phyloP scores from a whole-genome alignment of 2,888 invertebrate species.

The Euclidia mi region DNA sequence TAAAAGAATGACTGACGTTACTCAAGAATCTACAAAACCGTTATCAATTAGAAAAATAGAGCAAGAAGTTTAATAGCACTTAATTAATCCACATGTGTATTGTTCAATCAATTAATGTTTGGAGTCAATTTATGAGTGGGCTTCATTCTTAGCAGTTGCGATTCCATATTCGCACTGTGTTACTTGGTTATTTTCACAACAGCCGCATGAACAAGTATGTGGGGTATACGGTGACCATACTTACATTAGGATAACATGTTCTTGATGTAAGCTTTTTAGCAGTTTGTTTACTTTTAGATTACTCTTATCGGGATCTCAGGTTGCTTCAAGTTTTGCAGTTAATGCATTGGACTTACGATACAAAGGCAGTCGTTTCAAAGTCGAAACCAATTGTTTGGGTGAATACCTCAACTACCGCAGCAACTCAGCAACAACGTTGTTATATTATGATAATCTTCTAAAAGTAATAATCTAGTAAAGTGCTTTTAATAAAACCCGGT shows the following conservation, averaged over 20 bases:
- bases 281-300: no score
- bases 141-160: conserved; percentile 39
- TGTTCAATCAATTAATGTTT: conserved; percentile 50
- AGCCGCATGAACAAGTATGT: conserved; percentile 44
- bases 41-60: conserved; percentile 56
- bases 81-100: conserved; percentile 48
- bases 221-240: conserved; percentile 24
- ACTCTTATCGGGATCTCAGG: no score
- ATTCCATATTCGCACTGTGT: conserved; percentile 38
- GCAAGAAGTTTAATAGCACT: conserved; percentile 44
- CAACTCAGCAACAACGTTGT: no score
- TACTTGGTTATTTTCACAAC: conserved; percentile 43
- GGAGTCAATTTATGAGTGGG: conserved; percentile 47
- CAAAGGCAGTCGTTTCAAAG: no score
- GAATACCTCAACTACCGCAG: no score
- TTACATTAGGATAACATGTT: not conserved
- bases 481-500: no score
- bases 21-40: conserved; percentile 20
- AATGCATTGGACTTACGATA: no score
- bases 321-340: no score
- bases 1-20: conserved; percentile 22
- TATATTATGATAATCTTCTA: no score
- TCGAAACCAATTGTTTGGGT: no score
- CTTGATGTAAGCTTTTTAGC: no score
- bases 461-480: no score